phyloP scores from a whole-genome alignment of 2,888 invertebrate species.

The Aricia artaxerxes region DNA sequence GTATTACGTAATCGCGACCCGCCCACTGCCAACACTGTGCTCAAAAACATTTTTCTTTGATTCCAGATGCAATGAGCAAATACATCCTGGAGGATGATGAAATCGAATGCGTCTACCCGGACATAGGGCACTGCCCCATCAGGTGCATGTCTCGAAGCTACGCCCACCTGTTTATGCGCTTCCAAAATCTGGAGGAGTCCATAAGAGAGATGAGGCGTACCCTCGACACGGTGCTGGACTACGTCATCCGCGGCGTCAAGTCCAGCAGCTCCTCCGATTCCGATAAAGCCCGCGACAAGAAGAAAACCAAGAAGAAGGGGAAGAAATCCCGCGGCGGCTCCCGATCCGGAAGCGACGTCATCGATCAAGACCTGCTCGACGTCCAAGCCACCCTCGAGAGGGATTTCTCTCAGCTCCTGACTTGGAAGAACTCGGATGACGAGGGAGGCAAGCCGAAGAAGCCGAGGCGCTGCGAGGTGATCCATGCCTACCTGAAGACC shows the following conservation, averaged over 20 bases:
- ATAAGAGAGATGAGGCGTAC: background rate
- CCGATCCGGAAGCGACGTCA: background rate
- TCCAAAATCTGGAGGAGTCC: background rate
- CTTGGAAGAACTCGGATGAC: background rate
- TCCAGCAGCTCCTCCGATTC: constrained; percentile 3
- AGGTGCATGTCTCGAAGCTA: constrained; percentile 4
- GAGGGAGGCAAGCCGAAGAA: background rate
- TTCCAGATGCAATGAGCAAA: background rate
- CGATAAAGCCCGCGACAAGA: background rate
- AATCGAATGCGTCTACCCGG: background rate
- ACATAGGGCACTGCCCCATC: background rate
- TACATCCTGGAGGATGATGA: background rate
- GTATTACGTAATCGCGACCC: background rate
- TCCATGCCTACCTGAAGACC: background rate
- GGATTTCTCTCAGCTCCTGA: background rate
- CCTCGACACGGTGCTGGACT: background rate
- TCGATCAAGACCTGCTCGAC: background rate
- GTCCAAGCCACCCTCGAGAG: background rate
- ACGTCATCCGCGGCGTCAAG: background rate
- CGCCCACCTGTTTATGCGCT: background rate
- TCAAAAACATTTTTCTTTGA: background rate
- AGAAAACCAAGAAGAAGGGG: constrained; percentile 1
- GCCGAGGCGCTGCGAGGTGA: background rate
- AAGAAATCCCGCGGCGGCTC: background rate
- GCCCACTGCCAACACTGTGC: background rate